Evolutionary conservation across 2,797 vertebrate species (phyloP).

Genomic region (Sus cebifrons): DNA sequence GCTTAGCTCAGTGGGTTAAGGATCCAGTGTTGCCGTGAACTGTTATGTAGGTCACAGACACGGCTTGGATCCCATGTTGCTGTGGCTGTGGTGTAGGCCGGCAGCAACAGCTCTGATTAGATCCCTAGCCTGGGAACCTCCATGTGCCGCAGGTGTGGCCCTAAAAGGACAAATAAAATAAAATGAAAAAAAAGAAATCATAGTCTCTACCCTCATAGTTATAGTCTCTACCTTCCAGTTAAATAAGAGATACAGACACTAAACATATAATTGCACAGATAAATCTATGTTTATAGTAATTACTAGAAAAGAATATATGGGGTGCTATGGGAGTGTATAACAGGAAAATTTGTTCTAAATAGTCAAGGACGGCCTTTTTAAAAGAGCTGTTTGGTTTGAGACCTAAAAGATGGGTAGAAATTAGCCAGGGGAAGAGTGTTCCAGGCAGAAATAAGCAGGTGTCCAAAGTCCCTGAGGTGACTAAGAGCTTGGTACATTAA

Average conservation of each 20-base stretch:
- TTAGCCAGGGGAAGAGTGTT: neutral
- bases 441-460: neutral
- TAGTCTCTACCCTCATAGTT: slow-evolving; percentile 14
- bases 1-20: too few relatives aligned
- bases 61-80: too few relatives aligned
- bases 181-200: neutral
- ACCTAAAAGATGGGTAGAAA: slow-evolving; percentile 38
- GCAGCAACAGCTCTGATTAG: too few relatives aligned
- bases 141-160: too few relatives aligned
- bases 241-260: slow-evolving; percentile 27
- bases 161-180: too few relatives aligned
- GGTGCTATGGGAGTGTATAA: neutral
- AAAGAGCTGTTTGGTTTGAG: slow-evolving; percentile 32
- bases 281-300: slow-evolving; percentile 56
- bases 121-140: too few relatives aligned
- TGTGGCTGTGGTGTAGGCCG: too few relatives aligned
- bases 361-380: neutral
- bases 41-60: too few relatives aligned
- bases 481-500: neutral
- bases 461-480: slow-evolving; percentile 8
- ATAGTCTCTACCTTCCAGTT: neutral
- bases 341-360: slow-evolving; percentile 29
- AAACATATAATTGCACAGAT: slow-evolving; percentile 48
- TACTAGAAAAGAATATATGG: slow-evolving; percentile 21
- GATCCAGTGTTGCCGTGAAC: too few relatives aligned